Evolutionary conservation across 2,888 invertebrate species (phyloP).

Genomic region (Rhagophthalmus giganteus): DNA sequence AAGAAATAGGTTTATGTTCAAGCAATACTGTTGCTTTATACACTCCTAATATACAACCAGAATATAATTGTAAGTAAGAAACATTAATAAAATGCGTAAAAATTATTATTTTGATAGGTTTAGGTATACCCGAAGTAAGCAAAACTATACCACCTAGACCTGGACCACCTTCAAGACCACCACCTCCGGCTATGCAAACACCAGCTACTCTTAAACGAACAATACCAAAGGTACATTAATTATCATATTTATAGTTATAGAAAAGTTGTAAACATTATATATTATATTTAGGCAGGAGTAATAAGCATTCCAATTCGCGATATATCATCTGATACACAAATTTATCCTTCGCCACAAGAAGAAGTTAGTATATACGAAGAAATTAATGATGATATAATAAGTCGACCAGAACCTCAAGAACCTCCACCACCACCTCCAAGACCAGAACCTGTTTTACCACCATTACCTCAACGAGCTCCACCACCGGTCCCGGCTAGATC

Average conservation of each 20-base stretch:
- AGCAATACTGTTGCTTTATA: slow-evolving; percentile 82
- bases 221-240: slow-evolving; percentile 40
- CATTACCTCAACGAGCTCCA: slow-evolving; percentile 59
- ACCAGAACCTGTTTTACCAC: slow-evolving; percentile 61
- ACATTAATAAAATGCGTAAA: neutral
- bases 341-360: slow-evolving; percentile 41
- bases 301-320: slow-evolving; percentile 54
- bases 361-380: slow-evolving; percentile 61
- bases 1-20: slow-evolving; percentile 81
- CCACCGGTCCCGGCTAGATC: slow-evolving; percentile 60
- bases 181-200: slow-evolving; percentile 57
- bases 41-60: slow-evolving; percentile 46
- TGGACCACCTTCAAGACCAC: slow-evolving; percentile 59
- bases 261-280: neutral
- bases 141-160: slow-evolving; percentile 42
- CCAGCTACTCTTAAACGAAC: slow-evolving; percentile 57
- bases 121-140: slow-evolving; percentile 59
- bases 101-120: slow-evolving; percentile 35
- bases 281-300: slow-evolving; percentile 55
- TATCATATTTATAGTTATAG: neutral
- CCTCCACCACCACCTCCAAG: slow-evolving; percentile 64
- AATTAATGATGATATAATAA: slow-evolving; percentile 57
- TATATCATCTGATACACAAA: slow-evolving; percentile 41
- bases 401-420: slow-evolving; percentile 61
- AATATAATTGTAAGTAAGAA: slow-evolving; percentile 52